A percentile compares a stretch with the other conserved stretches of the same genome.
Evolutionary conservation across 1,140 invertebrate species (phyloP).

Genomic region (Temnothorax nylanderi): DNA sequence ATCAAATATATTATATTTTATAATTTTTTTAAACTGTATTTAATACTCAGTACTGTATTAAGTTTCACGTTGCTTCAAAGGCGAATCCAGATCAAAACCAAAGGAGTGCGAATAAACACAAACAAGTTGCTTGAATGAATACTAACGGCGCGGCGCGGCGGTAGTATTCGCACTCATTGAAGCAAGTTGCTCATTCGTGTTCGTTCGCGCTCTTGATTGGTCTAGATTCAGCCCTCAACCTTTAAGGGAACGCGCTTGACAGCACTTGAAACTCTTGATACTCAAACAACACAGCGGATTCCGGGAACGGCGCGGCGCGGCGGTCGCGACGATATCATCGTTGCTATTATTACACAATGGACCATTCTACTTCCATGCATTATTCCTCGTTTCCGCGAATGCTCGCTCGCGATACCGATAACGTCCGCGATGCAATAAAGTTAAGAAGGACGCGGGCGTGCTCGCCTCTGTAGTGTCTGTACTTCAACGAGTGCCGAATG

Average conservation of each 20-base stretch:
- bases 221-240: background rate
- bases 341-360: conserved; percentile 47
- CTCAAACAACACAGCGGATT: conserved; percentile 17
- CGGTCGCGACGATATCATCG: conserved; percentile 9
- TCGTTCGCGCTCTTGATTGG: background rate
- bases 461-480: background rate
- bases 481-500: background rate
- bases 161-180: background rate
- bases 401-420: conserved; percentile 14
- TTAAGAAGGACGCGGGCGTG: conserved; percentile 5
- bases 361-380: conserved; percentile 33
- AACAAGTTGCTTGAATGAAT: background rate
- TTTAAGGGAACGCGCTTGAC: background rate
- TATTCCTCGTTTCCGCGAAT: conserved; percentile 49
- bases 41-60: background rate
- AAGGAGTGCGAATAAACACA: background rate
- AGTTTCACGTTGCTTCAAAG: background rate
- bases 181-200: background rate
- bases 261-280: background rate
- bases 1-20: background rate
- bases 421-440: conserved; percentile 10
- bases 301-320: background rate
- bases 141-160: background rate
- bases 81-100: background rate
- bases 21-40: background rate